Conservation (phyloP, 1,140 invertebrate genomes). For the Oedothorax gibbosus region DNA sequence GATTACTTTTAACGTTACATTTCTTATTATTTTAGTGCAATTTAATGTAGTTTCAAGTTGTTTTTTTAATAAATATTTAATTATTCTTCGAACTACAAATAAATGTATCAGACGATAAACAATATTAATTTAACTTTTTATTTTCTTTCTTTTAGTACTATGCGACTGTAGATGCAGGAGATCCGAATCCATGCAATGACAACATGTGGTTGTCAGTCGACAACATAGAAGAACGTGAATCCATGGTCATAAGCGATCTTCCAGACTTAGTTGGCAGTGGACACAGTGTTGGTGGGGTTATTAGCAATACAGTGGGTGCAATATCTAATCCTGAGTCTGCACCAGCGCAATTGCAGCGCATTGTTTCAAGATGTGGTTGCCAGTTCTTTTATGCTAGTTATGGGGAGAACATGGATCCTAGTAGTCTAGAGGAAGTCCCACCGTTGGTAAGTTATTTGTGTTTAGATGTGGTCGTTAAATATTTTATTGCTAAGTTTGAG, state of each 20-base stretch:
- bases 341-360: constrained; percentile 85
- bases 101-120: background rate
- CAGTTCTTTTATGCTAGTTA: constrained; percentile 98
- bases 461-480: background rate
- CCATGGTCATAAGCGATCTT: constrained; percentile 74
- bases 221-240: constrained; percentile 88
- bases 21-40: background rate
- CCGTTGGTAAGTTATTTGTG: constrained; percentile 65
- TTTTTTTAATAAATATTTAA: background rate
- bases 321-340: constrained; percentile 65
- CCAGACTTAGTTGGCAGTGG: constrained; percentile 93
- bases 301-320: constrained; percentile 90
- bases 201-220: constrained; percentile 96
- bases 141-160: constrained; percentile 77
- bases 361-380: constrained; percentile 96
- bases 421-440: constrained; percentile 75
- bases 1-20: background rate
- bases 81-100: background rate
- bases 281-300: constrained; percentile 94
- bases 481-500: background rate
- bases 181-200: constrained; percentile 76
- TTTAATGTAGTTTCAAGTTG: background rate
- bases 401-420: constrained; percentile 83
- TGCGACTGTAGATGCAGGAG: constrained; percentile 90
- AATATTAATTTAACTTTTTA: background rate